Evolutionary conservation across 2,797 vertebrate genomes (phyloP).

Genomic region (Clarias platycephalus): DNA sequence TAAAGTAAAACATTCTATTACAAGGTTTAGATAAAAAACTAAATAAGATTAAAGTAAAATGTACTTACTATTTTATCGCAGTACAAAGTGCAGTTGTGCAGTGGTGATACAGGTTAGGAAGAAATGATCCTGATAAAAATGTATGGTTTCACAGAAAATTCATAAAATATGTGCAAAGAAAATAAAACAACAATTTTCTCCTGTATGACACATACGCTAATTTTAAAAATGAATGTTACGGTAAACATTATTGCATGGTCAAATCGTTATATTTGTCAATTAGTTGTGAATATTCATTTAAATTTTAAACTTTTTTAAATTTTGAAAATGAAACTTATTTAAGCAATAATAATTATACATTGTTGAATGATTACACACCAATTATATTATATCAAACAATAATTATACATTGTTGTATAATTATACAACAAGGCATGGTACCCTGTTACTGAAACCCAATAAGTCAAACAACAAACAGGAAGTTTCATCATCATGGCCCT

Average conservation of each 20-base stretch:
- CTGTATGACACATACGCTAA: background rate
- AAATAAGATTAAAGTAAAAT: background rate
- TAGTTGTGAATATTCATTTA: background rate
- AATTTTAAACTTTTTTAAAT: background rate
- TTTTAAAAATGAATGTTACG: background rate
- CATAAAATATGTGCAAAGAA: background rate
- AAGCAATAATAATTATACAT: background rate
- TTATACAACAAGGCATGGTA: background rate
- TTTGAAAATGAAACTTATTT: background rate
- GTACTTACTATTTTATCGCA: background rate
- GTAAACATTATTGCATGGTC: background rate
- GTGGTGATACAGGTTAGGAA: background rate
- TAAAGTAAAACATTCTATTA: background rate
- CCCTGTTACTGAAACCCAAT: background rate
- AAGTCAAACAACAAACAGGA: background rate
- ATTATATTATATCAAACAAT: too few species aligned
- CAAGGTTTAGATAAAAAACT: background rate
- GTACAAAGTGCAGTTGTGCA: background rate
- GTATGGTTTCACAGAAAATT: background rate
- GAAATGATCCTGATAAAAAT: too few species aligned
- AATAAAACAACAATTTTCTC: background rate
- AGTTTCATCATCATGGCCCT: background rate
- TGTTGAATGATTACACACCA: too few species aligned
- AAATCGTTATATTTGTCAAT: background rate
- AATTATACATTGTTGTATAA: too few species aligned